phyloP scores from a whole-genome alignment of 2,888 invertebrate genomes.

The Lordiphosa andalusiaca region DNA sequence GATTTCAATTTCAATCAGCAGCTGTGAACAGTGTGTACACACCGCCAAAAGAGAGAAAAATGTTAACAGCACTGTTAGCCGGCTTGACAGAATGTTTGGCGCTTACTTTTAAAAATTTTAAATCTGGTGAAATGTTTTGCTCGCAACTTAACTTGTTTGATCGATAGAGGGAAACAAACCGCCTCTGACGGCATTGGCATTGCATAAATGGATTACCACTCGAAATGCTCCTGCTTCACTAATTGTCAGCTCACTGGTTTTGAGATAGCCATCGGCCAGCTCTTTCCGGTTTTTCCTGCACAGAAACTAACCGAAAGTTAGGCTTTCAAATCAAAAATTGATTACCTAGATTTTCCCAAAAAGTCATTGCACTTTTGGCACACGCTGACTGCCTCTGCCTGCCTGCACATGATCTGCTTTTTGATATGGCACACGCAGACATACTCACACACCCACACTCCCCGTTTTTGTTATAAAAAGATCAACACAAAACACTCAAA shows the following conservation, averaged over 20 bases:
- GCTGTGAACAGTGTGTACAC: constrained; percentile 9
- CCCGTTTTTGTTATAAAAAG: constrained; percentile 54
- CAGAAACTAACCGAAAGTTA: too few relatives aligned
- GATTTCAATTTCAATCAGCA: constrained; percentile 3
- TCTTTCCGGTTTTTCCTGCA: constrained; percentile 21
- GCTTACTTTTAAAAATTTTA: constrained; percentile 11
- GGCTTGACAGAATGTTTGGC: neutral
- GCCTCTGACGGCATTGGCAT: neutral
- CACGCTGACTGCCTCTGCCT: constrained; percentile 13
- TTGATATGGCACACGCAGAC: constrained; percentile 40
- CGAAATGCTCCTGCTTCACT: constrained; percentile 17
- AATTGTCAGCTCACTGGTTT: constrained; percentile 32
- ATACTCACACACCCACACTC: constrained; percentile 9
- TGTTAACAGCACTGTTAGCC: constrained; percentile 3
- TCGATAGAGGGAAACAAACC: constrained; percentile 44
- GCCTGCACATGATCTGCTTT: constrained; percentile 35
- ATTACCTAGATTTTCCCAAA: constrained; percentile 2
- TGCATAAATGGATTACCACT: constrained; percentile 11
- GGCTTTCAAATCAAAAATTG: neutral
- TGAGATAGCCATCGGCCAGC: constrained; percentile 7
- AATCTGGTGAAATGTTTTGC: neutral
- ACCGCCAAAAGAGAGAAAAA: neutral
- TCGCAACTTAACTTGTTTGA: constrained; percentile 38
- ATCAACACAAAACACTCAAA: constrained; percentile 39
- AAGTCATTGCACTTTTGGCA: constrained; percentile 61